Conservation (phyloP, 2,113 vertebrate genomes). For the Megaleporinus macrocephalus region DNA sequence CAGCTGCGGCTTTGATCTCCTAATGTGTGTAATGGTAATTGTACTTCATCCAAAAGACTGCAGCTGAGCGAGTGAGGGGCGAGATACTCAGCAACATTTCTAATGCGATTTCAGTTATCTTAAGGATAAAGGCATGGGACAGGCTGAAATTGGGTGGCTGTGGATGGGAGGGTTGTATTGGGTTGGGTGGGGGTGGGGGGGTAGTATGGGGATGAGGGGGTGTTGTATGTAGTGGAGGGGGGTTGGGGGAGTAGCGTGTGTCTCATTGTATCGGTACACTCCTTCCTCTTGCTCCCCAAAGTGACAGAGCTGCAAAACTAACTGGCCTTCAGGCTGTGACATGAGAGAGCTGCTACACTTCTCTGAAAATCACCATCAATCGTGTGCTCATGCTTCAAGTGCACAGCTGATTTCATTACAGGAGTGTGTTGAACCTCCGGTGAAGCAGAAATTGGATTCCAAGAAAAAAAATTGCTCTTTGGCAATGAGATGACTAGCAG, state of each 20-base stretch:
- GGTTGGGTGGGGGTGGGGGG: background rate
- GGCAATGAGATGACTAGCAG: background rate
- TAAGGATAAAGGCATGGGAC: constrained; percentile 23
- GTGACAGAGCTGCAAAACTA: constrained; percentile 41
- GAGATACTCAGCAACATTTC: constrained; percentile 9
- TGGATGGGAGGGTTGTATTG: background rate
- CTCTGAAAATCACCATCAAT: constrained; percentile 38
- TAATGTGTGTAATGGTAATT: constrained; percentile 21
- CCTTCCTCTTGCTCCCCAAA: constrained; percentile 5
- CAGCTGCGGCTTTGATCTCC: constrained; percentile 34
- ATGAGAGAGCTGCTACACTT: constrained; percentile 34
- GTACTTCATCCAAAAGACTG: constrained; percentile 33
- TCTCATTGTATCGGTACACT: background rate
- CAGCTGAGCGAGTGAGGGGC: constrained; percentile 26
- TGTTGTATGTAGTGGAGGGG: no score
- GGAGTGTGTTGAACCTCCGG: constrained; percentile 4
- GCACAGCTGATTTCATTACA: constrained; percentile 25
- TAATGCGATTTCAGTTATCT: constrained; percentile 13
- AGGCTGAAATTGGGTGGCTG: background rate
- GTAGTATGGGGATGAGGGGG: background rate
- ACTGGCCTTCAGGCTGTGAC: constrained; percentile 37
- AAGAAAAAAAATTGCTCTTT: background rate
- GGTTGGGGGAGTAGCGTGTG: no score
- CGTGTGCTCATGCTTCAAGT: constrained; percentile 19
- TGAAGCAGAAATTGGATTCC: constrained; percentile 26